Percentiles rank a stretch among this genome's conserved stretches.
Evolutionary conservation across 1,140 invertebrate genomes (phyloP).

Genomic region (Philotrypesis tridentata): DNA sequence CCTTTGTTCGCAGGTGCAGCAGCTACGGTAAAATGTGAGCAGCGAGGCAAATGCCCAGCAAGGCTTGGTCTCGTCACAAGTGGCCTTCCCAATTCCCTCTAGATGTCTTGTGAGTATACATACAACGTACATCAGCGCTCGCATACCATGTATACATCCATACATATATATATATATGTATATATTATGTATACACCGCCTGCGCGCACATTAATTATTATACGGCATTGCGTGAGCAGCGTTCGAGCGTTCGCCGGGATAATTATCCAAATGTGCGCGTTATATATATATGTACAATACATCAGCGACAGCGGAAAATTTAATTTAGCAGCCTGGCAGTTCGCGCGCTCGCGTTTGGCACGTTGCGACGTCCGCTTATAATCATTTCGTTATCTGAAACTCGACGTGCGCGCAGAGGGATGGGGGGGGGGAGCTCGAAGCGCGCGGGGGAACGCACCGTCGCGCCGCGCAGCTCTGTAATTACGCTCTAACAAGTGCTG

Average conservation of each 20-base stretch:
- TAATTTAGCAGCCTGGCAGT: neutral
- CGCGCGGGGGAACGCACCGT: neutral
- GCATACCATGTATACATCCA: too few relatives aligned
- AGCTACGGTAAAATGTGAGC: slow-evolving; percentile 5
- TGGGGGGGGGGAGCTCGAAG: neutral
- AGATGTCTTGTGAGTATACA: slow-evolving; percentile 67
- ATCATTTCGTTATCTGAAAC: slow-evolving; percentile 15
- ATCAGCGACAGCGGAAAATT: neutral
- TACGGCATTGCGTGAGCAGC: too few relatives aligned
- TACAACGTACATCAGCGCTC: neutral
- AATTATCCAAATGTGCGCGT: neutral
- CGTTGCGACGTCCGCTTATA: neutral
- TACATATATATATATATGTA: too few relatives aligned
- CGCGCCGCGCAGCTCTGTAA: neutral
- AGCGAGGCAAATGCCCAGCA: slow-evolving; percentile 63
- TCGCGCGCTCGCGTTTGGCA: neutral
- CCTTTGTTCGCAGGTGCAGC: neutral
- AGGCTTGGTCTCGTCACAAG: slow-evolving; percentile 67
- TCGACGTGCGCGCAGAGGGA: neutral
- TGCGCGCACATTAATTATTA: neutral
- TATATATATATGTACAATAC: neutral
- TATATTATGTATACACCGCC: too few relatives aligned
- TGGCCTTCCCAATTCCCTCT: slow-evolving; percentile 67
- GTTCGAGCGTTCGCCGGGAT: neutral
- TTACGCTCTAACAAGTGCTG: neutral